Evolutionary conservation across 2,888 invertebrate genomes (phyloP), one percentile per base, ranked within the genome.

Genomic region (Troides helena): DNA sequence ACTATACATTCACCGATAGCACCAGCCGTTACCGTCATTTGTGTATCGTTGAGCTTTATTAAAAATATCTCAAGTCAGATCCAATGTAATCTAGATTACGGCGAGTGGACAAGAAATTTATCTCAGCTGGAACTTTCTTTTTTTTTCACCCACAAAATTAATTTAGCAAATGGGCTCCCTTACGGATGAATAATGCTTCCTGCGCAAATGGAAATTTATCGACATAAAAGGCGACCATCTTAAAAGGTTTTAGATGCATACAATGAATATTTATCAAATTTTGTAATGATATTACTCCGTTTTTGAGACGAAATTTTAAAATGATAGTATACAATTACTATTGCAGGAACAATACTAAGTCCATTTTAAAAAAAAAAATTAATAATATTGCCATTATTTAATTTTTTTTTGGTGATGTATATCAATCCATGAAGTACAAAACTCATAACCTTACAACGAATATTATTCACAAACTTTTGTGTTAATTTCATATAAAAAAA

Each of bases 61-160:
- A 57, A 57, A 57, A 57, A 57, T 21, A 12, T 64, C 59, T 36
- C 63, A 68, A 63, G 63, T 25, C 62, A 63, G 59, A 46, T 68
- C 68, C n/a, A 50, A 63, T 63, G 63, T 68, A 68, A 68, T 68
- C 67, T 53, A 63, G 68, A 68, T 68, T 59, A 68, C 59, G 68
- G 69, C 65, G 43, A 21, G 61, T 62, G 65, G 65, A 69, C 67
- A 69, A 69, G 62, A 69, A 56, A 53, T 62, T 64, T 65, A 60
- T 63, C 60, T 62, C 65, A 61, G 60, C 65, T 30, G 60, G 64
- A 65, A 69, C 25, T 69, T 69, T 56, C 56, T 57, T 57, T 62
- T 68, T 68, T 56, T 68, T 68, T 64, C 64, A 60, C 60, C 59
- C 64, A 68, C 68, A 68, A 68, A 68, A 68, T 68, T 68, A 68